Evolutionary conservation across 2,888 invertebrate genomes (phyloP).

Genomic region (Clepsis dumicolana): DNA sequence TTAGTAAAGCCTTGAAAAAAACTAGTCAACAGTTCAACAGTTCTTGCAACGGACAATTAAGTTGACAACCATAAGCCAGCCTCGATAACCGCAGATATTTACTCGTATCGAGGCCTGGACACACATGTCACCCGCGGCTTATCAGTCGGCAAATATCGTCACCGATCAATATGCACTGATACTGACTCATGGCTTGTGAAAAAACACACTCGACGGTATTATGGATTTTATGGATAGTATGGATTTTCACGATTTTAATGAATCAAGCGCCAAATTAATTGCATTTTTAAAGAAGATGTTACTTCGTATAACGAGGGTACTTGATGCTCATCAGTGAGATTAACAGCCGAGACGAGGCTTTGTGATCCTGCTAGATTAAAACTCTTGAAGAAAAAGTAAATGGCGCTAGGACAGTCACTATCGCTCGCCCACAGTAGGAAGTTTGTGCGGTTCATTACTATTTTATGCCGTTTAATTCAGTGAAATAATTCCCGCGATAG

Average conservation of each 20-base stretch:
- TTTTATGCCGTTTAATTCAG: too few relatives aligned
- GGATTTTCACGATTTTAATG: background rate
- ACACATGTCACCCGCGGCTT: constrained; percentile 36
- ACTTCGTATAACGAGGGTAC: background rate
- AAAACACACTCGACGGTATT: constrained; percentile 2
- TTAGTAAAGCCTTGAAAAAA: too few relatives aligned
- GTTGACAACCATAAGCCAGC: constrained; percentile 29
- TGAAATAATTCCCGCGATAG: too few relatives aligned
- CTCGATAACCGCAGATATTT: constrained; percentile 37
- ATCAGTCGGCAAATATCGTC: constrained; percentile 29
- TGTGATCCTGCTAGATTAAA: background rate
- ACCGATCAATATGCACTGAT: constrained; percentile 37
- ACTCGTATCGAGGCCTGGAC: constrained; percentile 28
- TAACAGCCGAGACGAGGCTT: background rate
- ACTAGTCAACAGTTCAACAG: background rate
- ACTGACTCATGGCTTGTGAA: constrained; percentile 32
- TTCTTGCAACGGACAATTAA: constrained; percentile 7
- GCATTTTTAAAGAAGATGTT: constrained; percentile 1
- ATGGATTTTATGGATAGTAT: too few relatives aligned
- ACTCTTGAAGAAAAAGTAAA: background rate
- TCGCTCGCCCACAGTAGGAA: background rate
- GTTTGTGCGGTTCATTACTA: background rate
- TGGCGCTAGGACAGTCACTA: background rate
- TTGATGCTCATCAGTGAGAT: background rate
- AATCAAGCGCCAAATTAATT: background rate